phyloP scores from a whole-genome alignment of 2,797 vertebrate genomes.

The Oreortyx pictus region DNA sequence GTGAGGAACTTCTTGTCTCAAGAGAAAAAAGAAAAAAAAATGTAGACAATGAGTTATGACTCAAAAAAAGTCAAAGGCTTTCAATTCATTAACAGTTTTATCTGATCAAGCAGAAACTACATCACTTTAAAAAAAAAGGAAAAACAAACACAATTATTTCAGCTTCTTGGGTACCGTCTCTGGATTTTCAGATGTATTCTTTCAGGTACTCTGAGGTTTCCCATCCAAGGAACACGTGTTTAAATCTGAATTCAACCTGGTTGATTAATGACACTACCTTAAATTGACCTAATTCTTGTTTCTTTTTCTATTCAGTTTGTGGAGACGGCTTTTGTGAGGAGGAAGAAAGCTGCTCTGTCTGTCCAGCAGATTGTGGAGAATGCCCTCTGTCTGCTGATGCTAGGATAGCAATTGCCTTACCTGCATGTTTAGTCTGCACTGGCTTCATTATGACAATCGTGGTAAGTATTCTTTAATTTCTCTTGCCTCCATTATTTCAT shows the following conservation, averaged over 20 bases:
- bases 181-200: neutral
- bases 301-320: slow-evolving; percentile 73
- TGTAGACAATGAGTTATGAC: neutral
- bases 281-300: neutral
- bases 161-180: neutral
- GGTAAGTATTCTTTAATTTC: slow-evolving; percentile 62
- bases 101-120: neutral
- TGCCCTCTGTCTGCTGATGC: slow-evolving; percentile 78
- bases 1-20: neutral
- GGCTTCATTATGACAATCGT: slow-evolving; percentile 80
- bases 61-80: neutral
- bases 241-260: neutral
- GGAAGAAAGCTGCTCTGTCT: slow-evolving; percentile 83
- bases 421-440: slow-evolving; percentile 80
- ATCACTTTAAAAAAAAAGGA: neutral
- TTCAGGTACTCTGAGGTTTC: neutral
- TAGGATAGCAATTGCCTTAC: slow-evolving; percentile 81
- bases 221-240: neutral
- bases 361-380: slow-evolving; percentile 85
- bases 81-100: neutral
- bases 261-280: neutral
- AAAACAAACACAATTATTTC: neutral
- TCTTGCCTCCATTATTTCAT: neutral
- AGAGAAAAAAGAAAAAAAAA: no score
- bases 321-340: slow-evolving; percentile 84